phyloP scores from a whole-genome alignment of 2,113 vertebrate species.

The Notechis scutatus region DNA sequence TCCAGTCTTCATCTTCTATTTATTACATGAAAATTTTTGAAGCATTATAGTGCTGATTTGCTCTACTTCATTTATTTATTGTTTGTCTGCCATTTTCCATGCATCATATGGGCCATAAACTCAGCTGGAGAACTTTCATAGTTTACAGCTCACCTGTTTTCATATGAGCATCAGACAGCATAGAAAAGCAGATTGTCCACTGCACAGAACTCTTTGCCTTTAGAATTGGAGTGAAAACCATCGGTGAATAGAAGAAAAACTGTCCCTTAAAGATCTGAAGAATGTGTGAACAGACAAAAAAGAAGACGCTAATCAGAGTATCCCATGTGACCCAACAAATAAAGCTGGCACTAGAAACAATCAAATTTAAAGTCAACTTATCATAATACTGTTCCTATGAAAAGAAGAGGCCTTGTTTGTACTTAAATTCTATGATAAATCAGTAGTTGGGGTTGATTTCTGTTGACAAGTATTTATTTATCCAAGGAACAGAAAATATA shows the following conservation, averaged over 20 bases:
- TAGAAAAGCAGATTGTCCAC: conserved; percentile 35
- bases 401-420: not conserved
- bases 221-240: conserved; percentile 58
- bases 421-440: not conserved
- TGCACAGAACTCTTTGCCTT: conserved; percentile 53
- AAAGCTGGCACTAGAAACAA: not conserved
- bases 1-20: not conserved
- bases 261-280: conserved; percentile 43
- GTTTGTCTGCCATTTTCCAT: conserved; percentile 27
- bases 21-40: not conserved
- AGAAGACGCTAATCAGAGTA: conserved; percentile 10
- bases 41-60: conserved; percentile 22
- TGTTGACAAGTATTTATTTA: not conserved
- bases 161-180: conserved; percentile 57
- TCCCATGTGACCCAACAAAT: conserved; percentile 7
- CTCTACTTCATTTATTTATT: conserved; percentile 13
- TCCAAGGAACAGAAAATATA: not conserved
- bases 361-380: not conserved
- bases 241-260: conserved; percentile 50
- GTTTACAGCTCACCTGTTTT: conserved; percentile 65
- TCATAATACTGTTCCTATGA: not conserved
- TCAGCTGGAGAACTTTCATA: conserved; percentile 34
- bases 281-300: conserved; percentile 45
- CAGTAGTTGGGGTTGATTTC: not conserved
- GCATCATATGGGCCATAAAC: not conserved